Percentiles rank a stretch among this genome's conserved stretches.
Evolutionary conservation across 2,113 vertebrate genomes (phyloP).

Genomic region (Thinocorus orbignyianus): DNA sequence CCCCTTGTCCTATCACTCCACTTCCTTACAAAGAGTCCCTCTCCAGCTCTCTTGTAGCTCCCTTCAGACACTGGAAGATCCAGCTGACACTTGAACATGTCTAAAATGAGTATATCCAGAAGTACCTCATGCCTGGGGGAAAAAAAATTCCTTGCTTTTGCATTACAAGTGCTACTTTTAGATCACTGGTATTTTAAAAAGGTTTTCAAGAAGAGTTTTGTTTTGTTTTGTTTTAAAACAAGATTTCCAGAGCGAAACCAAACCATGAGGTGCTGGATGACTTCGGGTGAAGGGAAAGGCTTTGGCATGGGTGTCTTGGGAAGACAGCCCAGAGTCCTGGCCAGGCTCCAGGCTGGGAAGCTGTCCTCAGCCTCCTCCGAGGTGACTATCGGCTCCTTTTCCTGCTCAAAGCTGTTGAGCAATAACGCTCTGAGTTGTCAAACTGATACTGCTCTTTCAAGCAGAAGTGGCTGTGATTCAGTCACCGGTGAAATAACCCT

Average conservation of each 20-base stretch:
- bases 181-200: not conserved
- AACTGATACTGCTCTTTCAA: constrained; percentile 29
- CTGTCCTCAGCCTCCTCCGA: not conserved
- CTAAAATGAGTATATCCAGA: constrained; percentile 10
- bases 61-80: no score
- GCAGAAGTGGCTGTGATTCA: constrained; percentile 41
- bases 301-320: not conserved
- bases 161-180: not conserved
- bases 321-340: constrained; percentile 9
- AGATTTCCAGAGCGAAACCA: not conserved
- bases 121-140: not conserved
- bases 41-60: no score
- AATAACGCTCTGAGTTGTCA: constrained; percentile 46
- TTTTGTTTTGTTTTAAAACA: not conserved
- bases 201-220: not conserved
- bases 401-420: constrained; percentile 36
- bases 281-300: not conserved
- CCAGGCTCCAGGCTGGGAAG: constrained; percentile 32
- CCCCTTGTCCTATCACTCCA: no score
- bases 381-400: constrained; percentile 3
- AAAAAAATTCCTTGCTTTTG: not conserved
- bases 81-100: not conserved
- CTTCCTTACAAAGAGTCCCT: no score
- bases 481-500: not conserved
- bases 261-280: not conserved